Conservation (phyloP, 2,113 vertebrate genomes). For the Xiphorhynchus elegans region DNA sequence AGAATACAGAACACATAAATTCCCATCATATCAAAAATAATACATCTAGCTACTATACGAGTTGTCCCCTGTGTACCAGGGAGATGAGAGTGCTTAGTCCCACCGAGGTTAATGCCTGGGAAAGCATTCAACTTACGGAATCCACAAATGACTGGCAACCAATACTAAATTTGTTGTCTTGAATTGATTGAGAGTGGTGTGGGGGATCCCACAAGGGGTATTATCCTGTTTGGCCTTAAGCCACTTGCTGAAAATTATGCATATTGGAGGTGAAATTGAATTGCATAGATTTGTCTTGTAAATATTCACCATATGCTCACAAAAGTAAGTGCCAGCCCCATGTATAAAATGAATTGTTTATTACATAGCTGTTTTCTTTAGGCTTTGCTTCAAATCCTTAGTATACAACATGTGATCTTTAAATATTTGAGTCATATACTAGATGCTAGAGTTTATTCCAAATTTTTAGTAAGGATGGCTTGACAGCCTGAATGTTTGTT, state of each 20-base stretch:
- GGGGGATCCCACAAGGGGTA: constrained; percentile 24
- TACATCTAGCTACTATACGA: constrained; percentile 7
- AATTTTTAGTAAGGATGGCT: background rate
- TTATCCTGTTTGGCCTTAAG: constrained; percentile 38
- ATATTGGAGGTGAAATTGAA: constrained; percentile 31
- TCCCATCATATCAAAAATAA: constrained; percentile 31
- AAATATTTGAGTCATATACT: background rate
- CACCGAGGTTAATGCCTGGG: constrained; percentile 39
- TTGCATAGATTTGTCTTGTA: constrained; percentile 36
- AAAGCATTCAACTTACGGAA: constrained; percentile 31
- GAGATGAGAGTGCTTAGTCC: background rate
- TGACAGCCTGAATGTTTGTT: background rate
- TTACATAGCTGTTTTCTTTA: background rate
- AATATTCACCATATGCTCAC: constrained; percentile 46
- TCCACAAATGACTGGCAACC: constrained; percentile 1
- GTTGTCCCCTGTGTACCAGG: background rate
- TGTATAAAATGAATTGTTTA: constrained; percentile 1
- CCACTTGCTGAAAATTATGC: constrained; percentile 23
- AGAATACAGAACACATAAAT: background rate
- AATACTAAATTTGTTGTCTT: background rate
- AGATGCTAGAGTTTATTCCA: background rate
- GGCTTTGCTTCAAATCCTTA: background rate
- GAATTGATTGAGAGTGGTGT: background rate
- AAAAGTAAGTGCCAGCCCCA: background rate
- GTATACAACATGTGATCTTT: background rate